Evolutionary conservation across 2,888 invertebrate species (phyloP).

Genomic region (Rhyacophila evoluta): DNA sequence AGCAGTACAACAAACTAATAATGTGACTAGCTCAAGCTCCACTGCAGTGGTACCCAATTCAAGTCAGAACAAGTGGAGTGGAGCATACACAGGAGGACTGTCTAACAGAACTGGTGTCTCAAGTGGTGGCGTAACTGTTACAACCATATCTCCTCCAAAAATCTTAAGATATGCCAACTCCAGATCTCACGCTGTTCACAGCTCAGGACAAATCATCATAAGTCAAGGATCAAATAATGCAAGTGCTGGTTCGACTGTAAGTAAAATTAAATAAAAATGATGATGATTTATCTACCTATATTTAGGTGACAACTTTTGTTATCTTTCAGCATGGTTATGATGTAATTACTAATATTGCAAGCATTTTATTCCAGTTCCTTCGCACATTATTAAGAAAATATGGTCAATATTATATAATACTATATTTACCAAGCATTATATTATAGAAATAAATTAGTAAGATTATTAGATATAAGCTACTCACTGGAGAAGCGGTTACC

Average conservation of each 20-base stretch:
- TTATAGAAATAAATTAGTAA: too few species aligned
- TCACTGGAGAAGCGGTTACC: too few species aligned
- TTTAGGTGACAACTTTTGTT: too few species aligned
- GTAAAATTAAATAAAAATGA: constrained; percentile 23
- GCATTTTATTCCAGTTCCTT: too few species aligned
- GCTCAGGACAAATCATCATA: constrained; percentile 52
- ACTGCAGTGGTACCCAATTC: constrained; percentile 59
- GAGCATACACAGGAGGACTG: constrained; percentile 33
- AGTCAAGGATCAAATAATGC: constrained; percentile 48
- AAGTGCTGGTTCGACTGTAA: constrained; percentile 46
- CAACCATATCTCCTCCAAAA: constrained; percentile 70
- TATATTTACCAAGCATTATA: too few species aligned
- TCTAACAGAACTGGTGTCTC: constrained; percentile 57
- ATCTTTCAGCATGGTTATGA: too few species aligned
- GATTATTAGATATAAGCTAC: too few species aligned
- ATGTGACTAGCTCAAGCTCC: constrained; percentile 57
- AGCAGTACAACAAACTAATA: constrained; percentile 57
- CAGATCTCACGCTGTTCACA: constrained; percentile 46
- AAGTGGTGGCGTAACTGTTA: constrained; percentile 75
- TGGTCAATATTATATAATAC: too few species aligned
- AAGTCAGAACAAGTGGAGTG: constrained; percentile 53
- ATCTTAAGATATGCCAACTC: constrained; percentile 47
- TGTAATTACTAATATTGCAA: too few species aligned
- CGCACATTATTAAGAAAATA: too few species aligned
- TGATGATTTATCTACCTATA: too few species aligned